Conservation (phyloP, 2,797 vertebrate species). For the Tiaroga cobitis region DNA sequence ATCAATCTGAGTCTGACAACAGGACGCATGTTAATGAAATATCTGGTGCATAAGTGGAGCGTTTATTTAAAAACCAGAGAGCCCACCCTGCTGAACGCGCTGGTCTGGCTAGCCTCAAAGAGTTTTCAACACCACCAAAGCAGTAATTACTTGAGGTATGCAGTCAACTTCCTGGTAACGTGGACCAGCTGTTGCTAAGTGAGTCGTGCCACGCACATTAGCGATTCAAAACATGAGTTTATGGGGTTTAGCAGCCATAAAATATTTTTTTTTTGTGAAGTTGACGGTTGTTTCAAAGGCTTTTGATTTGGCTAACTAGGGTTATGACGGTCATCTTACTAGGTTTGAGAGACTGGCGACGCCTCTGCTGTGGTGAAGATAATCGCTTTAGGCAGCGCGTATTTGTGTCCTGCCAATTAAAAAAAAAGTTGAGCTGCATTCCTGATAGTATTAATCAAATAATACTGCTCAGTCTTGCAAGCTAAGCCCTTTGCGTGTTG, state of each 20-base stretch:
- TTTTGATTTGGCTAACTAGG: neutral
- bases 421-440: constrained; percentile 36
- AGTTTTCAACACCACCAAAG: constrained; percentile 35
- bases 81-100: neutral
- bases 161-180: constrained; percentile 55
- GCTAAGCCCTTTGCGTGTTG: constrained; percentile 43
- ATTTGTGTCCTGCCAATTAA: constrained; percentile 31
- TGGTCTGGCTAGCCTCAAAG: constrained; percentile 12
- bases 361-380: constrained; percentile 19
- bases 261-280: neutral
- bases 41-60: neutral
- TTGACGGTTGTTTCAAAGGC: neutral
- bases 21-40: neutral
- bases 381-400: constrained; percentile 26
- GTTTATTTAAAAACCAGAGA: constrained; percentile 2
- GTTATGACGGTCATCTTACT: neutral
- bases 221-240: constrained; percentile 27
- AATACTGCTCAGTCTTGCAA: constrained; percentile 38
- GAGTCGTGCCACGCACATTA: constrained; percentile 30
- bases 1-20: neutral
- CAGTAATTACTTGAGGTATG: constrained; percentile 30
- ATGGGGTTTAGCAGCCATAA: neutral
- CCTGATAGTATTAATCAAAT: constrained; percentile 55
- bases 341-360: constrained; percentile 5
- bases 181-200: constrained; percentile 39